Conservation (phyloP, 2,797 vertebrate genomes). For the Diceros bicornis region DNA sequence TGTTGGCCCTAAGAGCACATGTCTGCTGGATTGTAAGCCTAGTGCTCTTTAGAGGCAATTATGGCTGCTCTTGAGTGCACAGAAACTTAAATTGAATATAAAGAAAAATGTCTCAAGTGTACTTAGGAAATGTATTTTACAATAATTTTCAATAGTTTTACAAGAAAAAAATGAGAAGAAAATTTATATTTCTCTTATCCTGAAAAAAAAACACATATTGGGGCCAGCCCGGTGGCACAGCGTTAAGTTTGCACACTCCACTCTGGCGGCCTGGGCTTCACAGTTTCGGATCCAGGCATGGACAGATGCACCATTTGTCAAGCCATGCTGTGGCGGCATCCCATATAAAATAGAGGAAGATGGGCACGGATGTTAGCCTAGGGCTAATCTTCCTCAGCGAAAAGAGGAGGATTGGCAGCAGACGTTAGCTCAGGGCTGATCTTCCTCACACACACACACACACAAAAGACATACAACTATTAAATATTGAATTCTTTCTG, state of each 20-base stretch:
- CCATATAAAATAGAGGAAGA: no score
- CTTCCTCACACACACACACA: no score
- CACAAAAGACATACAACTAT: not conserved
- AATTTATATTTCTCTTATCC: not conserved
- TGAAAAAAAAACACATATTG: not conserved
- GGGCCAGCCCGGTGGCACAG: no score
- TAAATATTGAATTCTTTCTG: not conserved
- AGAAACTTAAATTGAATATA: not conserved
- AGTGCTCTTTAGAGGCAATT: not conserved
- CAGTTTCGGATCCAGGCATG: no score
- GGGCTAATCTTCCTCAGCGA: no score
- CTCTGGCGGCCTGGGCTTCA: no score
- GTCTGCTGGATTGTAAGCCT: not conserved
- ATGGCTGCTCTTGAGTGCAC: not conserved
- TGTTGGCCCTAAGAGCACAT: not conserved
- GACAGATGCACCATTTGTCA: no score
- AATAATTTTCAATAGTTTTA: conserved; percentile 35
- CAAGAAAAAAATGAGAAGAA: not conserved
- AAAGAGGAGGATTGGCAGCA: no score
- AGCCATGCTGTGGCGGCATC: no score
- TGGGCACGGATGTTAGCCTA: no score
- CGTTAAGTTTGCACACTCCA: no score
- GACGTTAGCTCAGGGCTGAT: no score
- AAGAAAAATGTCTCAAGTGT: not conserved
- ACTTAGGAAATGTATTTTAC: not conserved